Percentiles rank a stretch among this genome's conserved stretches.
These are phyloP conservation scores for Montipora sp. DNA, from an alignment of 64 coral and sea anemone species.

Conservation along the genomic window DNA sequence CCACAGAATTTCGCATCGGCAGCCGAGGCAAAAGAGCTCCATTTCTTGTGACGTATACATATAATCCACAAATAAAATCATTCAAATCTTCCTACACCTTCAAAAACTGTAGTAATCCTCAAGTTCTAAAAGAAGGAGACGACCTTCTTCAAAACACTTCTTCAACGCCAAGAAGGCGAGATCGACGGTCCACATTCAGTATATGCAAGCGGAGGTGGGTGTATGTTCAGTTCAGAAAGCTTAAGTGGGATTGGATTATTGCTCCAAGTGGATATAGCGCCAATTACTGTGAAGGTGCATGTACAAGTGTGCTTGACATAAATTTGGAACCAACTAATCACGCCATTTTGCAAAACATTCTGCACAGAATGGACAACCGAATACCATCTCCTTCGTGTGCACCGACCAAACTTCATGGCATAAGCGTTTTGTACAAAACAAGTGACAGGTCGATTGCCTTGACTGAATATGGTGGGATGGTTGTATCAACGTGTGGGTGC, in stretches of 20 bases:
- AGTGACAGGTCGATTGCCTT: constrained; percentile 11
- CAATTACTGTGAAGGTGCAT: constrained; percentile 35
- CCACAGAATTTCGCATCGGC: constrained; percentile 22
- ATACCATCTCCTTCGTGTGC: constrained; percentile 37
- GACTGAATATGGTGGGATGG: constrained; percentile 47
- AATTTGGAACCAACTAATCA: constrained; percentile 45
- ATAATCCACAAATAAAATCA: neutral
- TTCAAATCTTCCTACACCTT: neutral
- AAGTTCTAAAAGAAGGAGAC: neutral
- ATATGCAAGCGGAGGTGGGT: constrained; percentile 15
- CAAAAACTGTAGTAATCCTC: neutral
- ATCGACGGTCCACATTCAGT: neutral
- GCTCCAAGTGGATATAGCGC: constrained; percentile 55
- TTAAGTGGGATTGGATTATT: constrained; percentile 51
- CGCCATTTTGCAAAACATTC: constrained; percentile 58
- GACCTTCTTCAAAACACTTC: constrained; percentile 1
- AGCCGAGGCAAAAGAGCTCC: constrained; percentile 8
- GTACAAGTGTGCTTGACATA: constrained; percentile 19
- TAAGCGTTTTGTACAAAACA: constrained; percentile 50
- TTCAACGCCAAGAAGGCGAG: neutral
- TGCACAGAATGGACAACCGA: constrained; percentile 22
- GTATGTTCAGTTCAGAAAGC: constrained; percentile 27
- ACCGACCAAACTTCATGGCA: constrained; percentile 47
- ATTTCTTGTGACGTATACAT: constrained; percentile 35
- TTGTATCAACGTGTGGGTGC: constrained; percentile 48